phyloP scores from a whole-genome alignment of 2,888 invertebrate genomes.

The Dugesia japonica region DNA sequence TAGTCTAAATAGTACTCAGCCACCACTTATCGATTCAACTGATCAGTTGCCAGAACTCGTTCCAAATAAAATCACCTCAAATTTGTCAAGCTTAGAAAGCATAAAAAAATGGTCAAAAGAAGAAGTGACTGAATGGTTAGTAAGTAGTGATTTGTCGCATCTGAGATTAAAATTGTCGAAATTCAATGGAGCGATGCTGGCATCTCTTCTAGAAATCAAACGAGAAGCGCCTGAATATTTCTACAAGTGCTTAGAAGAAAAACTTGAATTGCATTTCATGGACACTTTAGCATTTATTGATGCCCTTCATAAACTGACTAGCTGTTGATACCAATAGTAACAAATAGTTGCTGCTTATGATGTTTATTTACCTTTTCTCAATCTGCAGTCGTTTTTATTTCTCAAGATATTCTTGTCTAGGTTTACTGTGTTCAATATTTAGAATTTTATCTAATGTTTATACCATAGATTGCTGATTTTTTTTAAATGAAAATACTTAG shows the following conservation, averaged over 20 bases:
- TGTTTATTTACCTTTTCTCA: conserved; percentile 20
- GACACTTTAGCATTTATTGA: conserved; percentile 41
- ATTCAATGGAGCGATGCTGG: conserved; percentile 40
- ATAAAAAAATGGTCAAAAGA: conserved; percentile 12
- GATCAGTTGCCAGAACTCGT: conserved; percentile 4
- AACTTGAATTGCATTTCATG: conserved; percentile 40
- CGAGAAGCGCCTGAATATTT: conserved; percentile 42
- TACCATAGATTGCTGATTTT: conserved; percentile 20
- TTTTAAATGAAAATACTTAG: conserved; percentile 3
- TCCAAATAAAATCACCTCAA: background rate
- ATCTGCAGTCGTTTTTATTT: conserved; percentile 16
- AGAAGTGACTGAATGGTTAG: conserved; percentile 21
- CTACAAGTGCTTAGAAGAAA: conserved; percentile 40
- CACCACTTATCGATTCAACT: background rate
- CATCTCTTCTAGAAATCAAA: conserved; percentile 40
- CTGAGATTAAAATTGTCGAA: conserved; percentile 37
- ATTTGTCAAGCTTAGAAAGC: background rate
- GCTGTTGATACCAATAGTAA: background rate
- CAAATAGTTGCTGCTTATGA: conserved; percentile 1
- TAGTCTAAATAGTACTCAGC: background rate
- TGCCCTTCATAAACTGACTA: conserved; percentile 37
- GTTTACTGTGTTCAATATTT: conserved; percentile 14
- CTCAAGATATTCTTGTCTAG: conserved; percentile 20
- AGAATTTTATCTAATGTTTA: conserved; percentile 14
- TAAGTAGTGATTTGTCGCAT: conserved; percentile 7